Evolutionary conservation across 2,888 invertebrate species (phyloP).

Genomic region (Hedya salicella): DNA sequence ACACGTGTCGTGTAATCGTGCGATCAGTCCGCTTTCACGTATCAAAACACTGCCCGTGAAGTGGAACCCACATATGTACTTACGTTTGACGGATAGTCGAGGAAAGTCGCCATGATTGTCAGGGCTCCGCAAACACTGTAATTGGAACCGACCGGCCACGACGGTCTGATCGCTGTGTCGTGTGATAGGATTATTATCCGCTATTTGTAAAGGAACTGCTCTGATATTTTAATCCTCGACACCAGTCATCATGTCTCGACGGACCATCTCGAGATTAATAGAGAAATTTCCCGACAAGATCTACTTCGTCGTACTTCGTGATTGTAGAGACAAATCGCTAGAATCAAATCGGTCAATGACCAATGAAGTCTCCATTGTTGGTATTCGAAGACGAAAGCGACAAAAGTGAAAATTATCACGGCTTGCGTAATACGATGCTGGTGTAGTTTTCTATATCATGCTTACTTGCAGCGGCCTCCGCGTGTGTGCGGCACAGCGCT

Average conservation of each 20-base stretch:
- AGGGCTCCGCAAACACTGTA: constrained; percentile 56
- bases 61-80: constrained; percentile 31
- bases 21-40: constrained; percentile 70
- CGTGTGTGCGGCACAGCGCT: constrained; percentile 37
- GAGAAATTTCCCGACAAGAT: constrained; percentile 28
- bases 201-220: constrained; percentile 45
- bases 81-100: constrained; percentile 51
- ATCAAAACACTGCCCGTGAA: constrained; percentile 39
- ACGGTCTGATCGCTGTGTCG: constrained; percentile 42
- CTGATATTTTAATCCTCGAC: constrained; percentile 50
- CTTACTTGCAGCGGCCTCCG: constrained; percentile 36
- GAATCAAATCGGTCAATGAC: constrained; percentile 42
- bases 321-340: constrained; percentile 27
- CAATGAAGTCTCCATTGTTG: constrained; percentile 38
- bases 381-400: constrained; percentile 43
- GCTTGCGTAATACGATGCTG: constrained; percentile 38
- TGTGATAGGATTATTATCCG: constrained; percentile 44
- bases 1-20: constrained; percentile 65
- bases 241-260: constrained; percentile 37
- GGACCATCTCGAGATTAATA: constrained; percentile 19
- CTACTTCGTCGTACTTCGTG: constrained; percentile 3
- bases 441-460: constrained; percentile 40
- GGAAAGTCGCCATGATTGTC: constrained; percentile 63
- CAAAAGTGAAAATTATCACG: constrained; percentile 44
- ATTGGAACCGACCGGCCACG: constrained; percentile 56